Conservation (phyloP, 2,888 invertebrate species). For the Cephus pygmeus region DNA sequence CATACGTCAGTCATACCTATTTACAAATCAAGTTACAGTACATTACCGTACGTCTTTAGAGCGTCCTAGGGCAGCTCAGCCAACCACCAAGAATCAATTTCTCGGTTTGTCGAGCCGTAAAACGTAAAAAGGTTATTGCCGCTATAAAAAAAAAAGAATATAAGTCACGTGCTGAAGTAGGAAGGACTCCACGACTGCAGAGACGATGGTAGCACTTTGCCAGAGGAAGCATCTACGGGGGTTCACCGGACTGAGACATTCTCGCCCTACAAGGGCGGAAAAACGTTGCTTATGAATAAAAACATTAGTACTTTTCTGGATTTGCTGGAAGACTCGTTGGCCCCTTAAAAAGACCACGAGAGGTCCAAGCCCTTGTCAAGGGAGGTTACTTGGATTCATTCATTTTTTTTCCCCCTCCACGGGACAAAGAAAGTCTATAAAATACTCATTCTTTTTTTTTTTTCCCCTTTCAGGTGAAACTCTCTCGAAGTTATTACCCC, state of each 20-base stretch:
- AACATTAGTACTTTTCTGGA: constrained; percentile 8
- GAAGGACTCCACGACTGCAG: background rate
- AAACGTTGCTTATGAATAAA: constrained; percentile 22
- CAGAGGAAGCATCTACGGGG: background rate
- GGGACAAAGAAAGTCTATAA: background rate
- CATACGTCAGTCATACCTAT: background rate
- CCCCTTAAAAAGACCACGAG: background rate
- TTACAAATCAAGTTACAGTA: background rate
- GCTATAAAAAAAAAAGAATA: constrained; percentile 9
- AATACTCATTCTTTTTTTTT: background rate
- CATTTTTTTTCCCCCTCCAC: background rate
- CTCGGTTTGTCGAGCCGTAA: constrained; percentile 20
- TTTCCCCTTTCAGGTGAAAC: constrained; percentile 73
- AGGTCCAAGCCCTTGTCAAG: background rate
- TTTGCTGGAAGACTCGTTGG: background rate
- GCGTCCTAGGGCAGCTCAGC: background rate
- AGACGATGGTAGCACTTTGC: background rate
- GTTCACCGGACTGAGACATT: background rate
- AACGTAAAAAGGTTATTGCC: constrained; percentile 22
- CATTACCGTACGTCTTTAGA: background rate
- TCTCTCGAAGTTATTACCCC: constrained; percentile 71
- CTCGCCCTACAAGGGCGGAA: background rate
- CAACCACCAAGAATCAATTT: constrained; percentile 16
- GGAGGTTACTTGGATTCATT: background rate
- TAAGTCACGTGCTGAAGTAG: background rate